These are phyloP conservation scores for Nylanderia fulva DNA, from an alignment of 1,140 invertebrate genomes.

Conservation along the genomic window DNA sequence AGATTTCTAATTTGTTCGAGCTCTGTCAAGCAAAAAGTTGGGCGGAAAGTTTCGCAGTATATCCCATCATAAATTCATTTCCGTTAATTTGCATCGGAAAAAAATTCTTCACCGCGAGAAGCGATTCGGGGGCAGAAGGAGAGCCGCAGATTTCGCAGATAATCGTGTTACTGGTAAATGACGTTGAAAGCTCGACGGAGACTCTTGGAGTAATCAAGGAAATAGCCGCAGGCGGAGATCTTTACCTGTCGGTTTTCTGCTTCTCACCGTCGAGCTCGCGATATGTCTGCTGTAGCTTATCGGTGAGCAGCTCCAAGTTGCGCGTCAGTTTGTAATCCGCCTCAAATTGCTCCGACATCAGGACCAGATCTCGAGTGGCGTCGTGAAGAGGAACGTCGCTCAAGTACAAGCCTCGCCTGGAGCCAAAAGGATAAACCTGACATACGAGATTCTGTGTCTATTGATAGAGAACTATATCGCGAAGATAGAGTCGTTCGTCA, in stretches of 20 bases:
- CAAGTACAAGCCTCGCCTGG: slow-evolving; percentile 95
- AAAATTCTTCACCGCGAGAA: not conserved
- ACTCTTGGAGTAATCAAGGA: slow-evolving; percentile 62
- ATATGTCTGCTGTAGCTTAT: slow-evolving; percentile 98
- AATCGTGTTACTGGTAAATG: slow-evolving; percentile 65
- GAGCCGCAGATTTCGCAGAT: slow-evolving; percentile 7
- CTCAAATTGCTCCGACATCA: slow-evolving; percentile 99
- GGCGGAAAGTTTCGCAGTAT: not conserved
- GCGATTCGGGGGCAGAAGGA: not conserved
- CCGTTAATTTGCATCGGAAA: slow-evolving; percentile 23
- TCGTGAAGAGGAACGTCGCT: slow-evolving; percentile 99
- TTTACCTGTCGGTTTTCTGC: slow-evolving; percentile 97
- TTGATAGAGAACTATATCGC: not conserved
- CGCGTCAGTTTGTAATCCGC: slow-evolving; percentile 98
- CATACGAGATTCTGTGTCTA: too few relatives aligned
- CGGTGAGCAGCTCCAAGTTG: slow-evolving; percentile 97
- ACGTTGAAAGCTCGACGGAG: slow-evolving; percentile 43
- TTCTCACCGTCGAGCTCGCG: slow-evolving; percentile 98
- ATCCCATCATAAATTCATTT: slow-evolving; percentile 26
- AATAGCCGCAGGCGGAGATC: slow-evolving; percentile 57
- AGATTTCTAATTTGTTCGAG: not conserved
- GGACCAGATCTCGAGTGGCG: slow-evolving; percentile 97
- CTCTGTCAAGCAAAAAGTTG: not conserved
- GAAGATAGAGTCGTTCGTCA: not conserved
- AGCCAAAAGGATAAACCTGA: slow-evolving; percentile 60